Evolutionary conservation across 2,113 vertebrate genomes (phyloP), one percentile per base, ranked within the genome.

Genomic region (Trogon surrucura): DNA sequence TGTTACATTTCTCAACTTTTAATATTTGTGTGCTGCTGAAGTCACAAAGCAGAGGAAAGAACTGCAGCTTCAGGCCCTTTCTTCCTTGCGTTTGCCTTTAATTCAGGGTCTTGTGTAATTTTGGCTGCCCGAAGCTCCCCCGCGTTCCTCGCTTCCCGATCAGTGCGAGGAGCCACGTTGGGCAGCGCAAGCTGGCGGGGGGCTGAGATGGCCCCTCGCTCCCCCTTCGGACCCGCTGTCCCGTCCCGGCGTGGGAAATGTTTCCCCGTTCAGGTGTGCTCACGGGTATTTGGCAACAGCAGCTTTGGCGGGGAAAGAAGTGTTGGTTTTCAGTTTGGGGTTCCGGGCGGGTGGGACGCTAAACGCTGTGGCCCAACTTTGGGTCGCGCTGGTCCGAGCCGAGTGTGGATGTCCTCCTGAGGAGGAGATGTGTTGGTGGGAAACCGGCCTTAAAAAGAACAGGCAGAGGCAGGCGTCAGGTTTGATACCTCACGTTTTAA

Each of bases 401-500:
- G 3, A 47, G 65, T 32, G 3, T 0, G 3, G 82, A 18, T 13
- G 0, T 22, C 10, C 75, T 48, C 26, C 20, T 4, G 79, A 64
- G 45, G 71, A 69, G 74, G 60, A 29, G 70, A 22, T 64, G 18
- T 11, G 25, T 45, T 50, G 72, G 4, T 79, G 80, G 70, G 82
- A 93, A 96, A 90, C 48, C 15, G 73, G 65, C 60, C 38, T 1
- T 81, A 13, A 51, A 69, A 90, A 50, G 38, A 79, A 36, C 16
- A 65, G 88, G 10, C 62, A 89, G 90, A 85, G 85, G 32, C 71
- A 85, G 60, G 72, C 41, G 89, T 87, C 65, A 13, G 54, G 81
- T 94, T 93, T 81, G 82, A 56, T 86, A 58, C 61, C 50, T 77
- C 58, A 10, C 4, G 70, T 73, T 67, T 65, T 91, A 79, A 51